A percentile compares a stretch with the other conserved stretches of the same genome.
Conservation (phyloP, 2,113 vertebrate genomes). For the Nothocercus julius region DNA sequence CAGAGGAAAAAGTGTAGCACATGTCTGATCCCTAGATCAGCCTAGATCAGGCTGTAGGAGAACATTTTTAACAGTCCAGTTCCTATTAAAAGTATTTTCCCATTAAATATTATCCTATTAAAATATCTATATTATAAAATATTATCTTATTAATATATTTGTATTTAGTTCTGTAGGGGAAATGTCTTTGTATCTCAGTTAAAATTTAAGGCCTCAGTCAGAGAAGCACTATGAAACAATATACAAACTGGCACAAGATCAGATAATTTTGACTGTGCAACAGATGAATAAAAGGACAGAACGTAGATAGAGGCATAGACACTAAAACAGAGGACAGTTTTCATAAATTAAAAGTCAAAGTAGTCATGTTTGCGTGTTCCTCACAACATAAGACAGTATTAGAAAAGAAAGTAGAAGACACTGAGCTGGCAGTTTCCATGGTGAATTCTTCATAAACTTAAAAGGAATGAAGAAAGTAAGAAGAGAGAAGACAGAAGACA, state of each 20-base stretch:
- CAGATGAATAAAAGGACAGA: slow-evolving; percentile 9
- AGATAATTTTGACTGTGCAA: neutral
- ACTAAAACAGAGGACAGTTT: slow-evolving; percentile 2
- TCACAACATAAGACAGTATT: neutral
- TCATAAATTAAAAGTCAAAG: neutral
- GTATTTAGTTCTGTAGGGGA: neutral
- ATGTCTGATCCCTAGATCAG: neutral
- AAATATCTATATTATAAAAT: neutral
- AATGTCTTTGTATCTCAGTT: neutral
- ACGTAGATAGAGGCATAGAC: neutral
- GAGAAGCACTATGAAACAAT: neutral
- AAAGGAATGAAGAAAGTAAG: neutral
- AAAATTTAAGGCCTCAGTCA: neutral
- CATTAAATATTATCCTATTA: neutral
- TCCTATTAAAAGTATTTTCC: neutral
- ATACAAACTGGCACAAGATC: neutral
- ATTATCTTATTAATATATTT: neutral
- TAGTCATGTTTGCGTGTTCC: neutral
- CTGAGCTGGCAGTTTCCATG: neutral
- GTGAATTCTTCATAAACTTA: neutral
- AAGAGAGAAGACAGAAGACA: neutral
- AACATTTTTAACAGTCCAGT: neutral
- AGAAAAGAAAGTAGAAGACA: neutral
- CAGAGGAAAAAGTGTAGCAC: neutral
- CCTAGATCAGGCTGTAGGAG: neutral